Evolutionary conservation across 2,888 invertebrate genomes (phyloP), one percentile per base, ranked within the genome.

Genomic region (Tillus elongatus): DNA sequence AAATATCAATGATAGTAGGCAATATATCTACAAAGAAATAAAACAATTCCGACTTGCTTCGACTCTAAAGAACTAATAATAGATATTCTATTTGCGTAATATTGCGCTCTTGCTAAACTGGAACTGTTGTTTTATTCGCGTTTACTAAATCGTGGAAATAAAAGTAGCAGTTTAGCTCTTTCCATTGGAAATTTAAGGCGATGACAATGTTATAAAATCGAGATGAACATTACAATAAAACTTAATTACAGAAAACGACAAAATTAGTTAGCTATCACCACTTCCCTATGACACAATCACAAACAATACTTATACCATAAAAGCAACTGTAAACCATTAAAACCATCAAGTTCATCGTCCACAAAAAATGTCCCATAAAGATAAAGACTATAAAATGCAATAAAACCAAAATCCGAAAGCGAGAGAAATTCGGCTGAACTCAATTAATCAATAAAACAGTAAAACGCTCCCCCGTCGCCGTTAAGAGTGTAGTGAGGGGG

Each of bases 371-470:
- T 49, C 44, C 45, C 56, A 56, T 58, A 58, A 61, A 58, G 57
- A 59, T 58, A 57, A 59, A 58, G 57, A 60, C 61, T 60, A 58
- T 61, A 61, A 61, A 60, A 58, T 52, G 60, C 49, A 60, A 59
- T 60, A 61, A 61, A 60, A 61, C 52, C 55, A 56, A 58, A 58
- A 59, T 59, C 58, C 55, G 56, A 57, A 56, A 57, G 58, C 56
- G 57, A 53, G 58, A 59, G 60, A 59, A 58, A 60, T 62, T 61
- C 58, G 61, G 61, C 61, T 60, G 59, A 63, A 63, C 63, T 63
- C 63, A 63, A 64, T 63, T 63, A 64, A 64, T 64, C 64, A 63
- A 64, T 63, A 64, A 64, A 63, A 63, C 64, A 63, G 64, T 64
- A 63, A 64, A 63, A 63, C 61, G 64, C 57, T 63, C 61, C 61